These are phyloP conservation scores for Zeugodacus cucurbitae DNA, from an alignment of 1,140 invertebrate genomes.

Conservation along the genomic window DNA sequence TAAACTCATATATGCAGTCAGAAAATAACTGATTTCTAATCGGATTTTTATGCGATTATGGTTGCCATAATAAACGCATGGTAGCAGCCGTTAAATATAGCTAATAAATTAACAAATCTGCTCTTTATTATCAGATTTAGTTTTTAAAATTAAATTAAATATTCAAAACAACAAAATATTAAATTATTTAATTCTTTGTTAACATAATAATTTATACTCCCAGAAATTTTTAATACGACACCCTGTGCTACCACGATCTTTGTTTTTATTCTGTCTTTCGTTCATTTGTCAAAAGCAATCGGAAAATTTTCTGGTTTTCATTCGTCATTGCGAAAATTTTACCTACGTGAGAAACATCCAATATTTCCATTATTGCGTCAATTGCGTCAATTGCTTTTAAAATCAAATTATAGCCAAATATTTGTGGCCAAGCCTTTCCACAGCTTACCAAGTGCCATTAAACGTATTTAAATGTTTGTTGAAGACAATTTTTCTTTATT, in stretches of 20 bases:
- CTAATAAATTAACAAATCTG: too few relatives aligned
- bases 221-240: neutral
- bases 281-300: slow-evolving; percentile 3
- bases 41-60: too few relatives aligned
- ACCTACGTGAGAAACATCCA: neutral
- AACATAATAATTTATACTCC: too few relatives aligned
- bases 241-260: neutral
- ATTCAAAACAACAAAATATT: too few relatives aligned
- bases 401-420: neutral
- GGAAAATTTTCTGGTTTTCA: slow-evolving; percentile 6
- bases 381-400: neutral
- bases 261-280: neutral
- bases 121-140: too few relatives aligned
- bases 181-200: too few relatives aligned
- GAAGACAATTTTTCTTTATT: slow-evolving; percentile 41
- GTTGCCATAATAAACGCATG: too few relatives aligned
- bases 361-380: too few relatives aligned
- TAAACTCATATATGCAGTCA: too few relatives aligned
- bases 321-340: slow-evolving; percentile 28
- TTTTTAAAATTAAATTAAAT: too few relatives aligned
- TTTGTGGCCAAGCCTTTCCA: neutral
- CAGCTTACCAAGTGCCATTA: neutral
- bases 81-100: too few relatives aligned
- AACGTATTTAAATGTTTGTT: slow-evolving; percentile 45
- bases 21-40: too few relatives aligned